phyloP scores from a whole-genome alignment of 92 coral and sea anemone species.

The Paramuricea clavata region DNA sequence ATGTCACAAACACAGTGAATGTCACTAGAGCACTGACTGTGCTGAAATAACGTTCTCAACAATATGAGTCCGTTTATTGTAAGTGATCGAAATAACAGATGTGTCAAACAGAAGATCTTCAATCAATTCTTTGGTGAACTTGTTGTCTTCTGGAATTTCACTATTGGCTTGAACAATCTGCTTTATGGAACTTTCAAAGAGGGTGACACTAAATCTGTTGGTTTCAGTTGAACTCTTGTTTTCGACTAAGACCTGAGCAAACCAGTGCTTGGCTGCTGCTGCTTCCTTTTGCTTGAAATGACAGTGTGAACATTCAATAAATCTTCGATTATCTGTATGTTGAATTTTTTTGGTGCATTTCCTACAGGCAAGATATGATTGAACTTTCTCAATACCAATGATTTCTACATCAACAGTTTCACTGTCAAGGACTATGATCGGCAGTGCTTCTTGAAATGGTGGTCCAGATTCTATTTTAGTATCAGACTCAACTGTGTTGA shows the following conservation, averaged over 20 bases:
- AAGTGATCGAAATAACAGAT: conserved; percentile 13
- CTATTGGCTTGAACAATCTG: conserved; percentile 25
- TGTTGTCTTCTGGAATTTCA: background rate
- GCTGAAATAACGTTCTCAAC: background rate
- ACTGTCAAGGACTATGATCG: conserved; percentile 13
- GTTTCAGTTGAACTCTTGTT: background rate
- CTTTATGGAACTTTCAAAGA: conserved; percentile 32
- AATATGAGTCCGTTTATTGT: conserved; percentile 11
- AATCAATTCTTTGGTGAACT: background rate
- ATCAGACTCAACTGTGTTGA: background rate
- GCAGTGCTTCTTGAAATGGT: conserved; percentile 7
- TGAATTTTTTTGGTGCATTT: conserved; percentile 38
- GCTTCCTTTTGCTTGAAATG: background rate
- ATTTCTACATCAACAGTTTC: conserved; percentile 38
- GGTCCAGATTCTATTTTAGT: background rate
- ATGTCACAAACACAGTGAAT: too few species aligned
- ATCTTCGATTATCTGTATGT: background rate
- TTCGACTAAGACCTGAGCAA: conserved; percentile 28
- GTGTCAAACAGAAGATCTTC: conserved; percentile 1
- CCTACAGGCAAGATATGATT: conserved; percentile 25
- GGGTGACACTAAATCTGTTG: conserved; percentile 20
- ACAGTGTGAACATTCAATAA: conserved; percentile 1
- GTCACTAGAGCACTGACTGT: background rate
- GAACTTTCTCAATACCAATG: conserved; percentile 29
- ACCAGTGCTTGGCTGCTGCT: conserved; percentile 11